These are phyloP conservation scores for Agonum fuliginosum DNA, from an alignment of 2,888 invertebrate species.

Conservation along the genomic window DNA sequence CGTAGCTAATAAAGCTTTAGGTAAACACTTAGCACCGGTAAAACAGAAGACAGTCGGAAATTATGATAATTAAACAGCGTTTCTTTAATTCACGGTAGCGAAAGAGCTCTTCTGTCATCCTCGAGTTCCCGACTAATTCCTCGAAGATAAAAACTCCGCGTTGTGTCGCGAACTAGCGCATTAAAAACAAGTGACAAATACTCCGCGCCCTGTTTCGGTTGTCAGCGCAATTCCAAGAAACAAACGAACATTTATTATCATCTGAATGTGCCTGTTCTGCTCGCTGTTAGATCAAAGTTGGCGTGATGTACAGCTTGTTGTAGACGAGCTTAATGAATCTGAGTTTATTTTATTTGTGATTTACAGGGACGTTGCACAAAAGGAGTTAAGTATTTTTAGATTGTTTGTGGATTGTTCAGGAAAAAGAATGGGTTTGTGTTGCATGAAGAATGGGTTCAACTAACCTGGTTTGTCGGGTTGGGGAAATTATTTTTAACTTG, in stretches of 20 bases:
- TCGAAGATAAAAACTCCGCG: constrained; percentile 34
- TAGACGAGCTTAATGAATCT: constrained; percentile 37
- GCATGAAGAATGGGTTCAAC: constrained; percentile 1
- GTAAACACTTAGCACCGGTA: constrained; percentile 35
- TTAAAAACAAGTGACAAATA: constrained; percentile 51
- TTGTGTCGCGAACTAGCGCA: constrained; percentile 12
- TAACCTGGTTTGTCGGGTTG: background rate
- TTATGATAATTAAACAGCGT: constrained; percentile 54
- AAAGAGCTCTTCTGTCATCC: constrained; percentile 14
- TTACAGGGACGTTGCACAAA: constrained; percentile 17
- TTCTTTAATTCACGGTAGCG: constrained; percentile 49
- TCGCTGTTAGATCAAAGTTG: constrained; percentile 36
- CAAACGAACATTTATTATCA: constrained; percentile 47
- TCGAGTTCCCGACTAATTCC: constrained; percentile 8
- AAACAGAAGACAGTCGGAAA: constrained; percentile 36
- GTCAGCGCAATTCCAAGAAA: constrained; percentile 39
- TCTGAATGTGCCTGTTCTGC: constrained; percentile 25
- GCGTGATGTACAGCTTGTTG: constrained; percentile 29
- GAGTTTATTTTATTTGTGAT: constrained; percentile 23
- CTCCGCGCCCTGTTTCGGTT: constrained; percentile 19
- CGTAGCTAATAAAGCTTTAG: constrained; percentile 48
- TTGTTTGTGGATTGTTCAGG: background rate
- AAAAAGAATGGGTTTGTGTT: constrained; percentile 3
- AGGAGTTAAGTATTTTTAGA: constrained; percentile 7
- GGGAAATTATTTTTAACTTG: too few relatives aligned